Base-by-base conservation (phyloP, 2,888 invertebrate genomes). In the Aelia acuminata region DNA sequence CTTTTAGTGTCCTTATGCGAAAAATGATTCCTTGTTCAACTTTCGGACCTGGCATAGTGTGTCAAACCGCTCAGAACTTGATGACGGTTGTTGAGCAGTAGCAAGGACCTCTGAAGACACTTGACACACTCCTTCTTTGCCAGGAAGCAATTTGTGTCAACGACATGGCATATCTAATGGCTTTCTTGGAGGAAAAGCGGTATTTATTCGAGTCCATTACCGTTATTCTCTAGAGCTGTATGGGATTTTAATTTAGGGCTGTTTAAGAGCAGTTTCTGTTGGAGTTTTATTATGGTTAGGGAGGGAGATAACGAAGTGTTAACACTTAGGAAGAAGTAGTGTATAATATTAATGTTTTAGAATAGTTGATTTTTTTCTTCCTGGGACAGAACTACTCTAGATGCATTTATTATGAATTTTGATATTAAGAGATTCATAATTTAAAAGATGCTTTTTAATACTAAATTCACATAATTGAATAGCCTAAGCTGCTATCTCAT, bases 161-260 rank as follows among this genome's bases (percentile, higher is more conserved):
- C 80, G 80, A 80, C 80, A n/a, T 80, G 80, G 80, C 80, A 80
- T 80, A 80, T 80, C 80, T 80, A 80, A 80, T 80, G 43, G 43
- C 43, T n/a, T 22, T 47, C n/a, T 80, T 43, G 11, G n/a, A 43
- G 80, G 80, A 80, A 80, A 80, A 43, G 80, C n/a, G n/a, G n/a
- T 80, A 43, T 80, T 80, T 80, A 80, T 80, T 80, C n/a, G 80
- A 43, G 43, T 80, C 15, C 39, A 43, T 80, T 47, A 80, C 80
- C 80, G 80, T 80, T 80, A 80, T 39, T 8, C 43, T 10, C 1
- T n/a, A 43, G n/a, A 43, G 43, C 80, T 39, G 22, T 80, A 80
- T 70, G 63, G 63, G 4, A 35, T 70, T 70, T 70, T 70, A 31
- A 70, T 70, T 35, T 70, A 35, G 31, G 35, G 18, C 35, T 70